phyloP scores from a whole-genome alignment of 2,888 invertebrate species.

The Leucophenga montana region DNA sequence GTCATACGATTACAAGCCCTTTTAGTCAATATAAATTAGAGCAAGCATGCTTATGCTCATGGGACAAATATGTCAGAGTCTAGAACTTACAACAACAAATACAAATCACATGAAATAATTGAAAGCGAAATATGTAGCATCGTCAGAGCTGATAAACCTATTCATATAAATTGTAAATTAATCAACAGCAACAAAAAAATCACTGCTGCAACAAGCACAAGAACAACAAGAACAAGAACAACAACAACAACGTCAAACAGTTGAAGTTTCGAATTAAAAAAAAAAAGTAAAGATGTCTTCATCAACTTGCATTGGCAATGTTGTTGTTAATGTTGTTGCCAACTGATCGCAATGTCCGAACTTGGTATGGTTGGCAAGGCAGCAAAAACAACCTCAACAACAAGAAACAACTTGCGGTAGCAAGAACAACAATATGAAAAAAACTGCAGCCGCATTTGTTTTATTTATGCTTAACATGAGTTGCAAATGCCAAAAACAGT shows the following conservation, averaged over 20 bases:
- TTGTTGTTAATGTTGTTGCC: conserved; percentile 35
- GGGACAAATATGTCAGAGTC: no score
- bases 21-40: no score
- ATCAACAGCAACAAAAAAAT: no score
- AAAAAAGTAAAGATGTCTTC: conserved; percentile 60
- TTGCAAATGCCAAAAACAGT: conserved; percentile 65
- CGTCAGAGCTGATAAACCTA: no score
- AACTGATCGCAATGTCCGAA: conserved; percentile 53
- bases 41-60: no score
- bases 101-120: neutral
- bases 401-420: conserved; percentile 27
- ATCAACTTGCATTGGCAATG: conserved; percentile 47
- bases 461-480: conserved; percentile 66
- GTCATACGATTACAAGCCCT: no score
- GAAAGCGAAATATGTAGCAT: no score
- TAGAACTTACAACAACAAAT: no score
- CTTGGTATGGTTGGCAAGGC: conserved; percentile 48
- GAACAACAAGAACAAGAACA: no score
- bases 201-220: no score
- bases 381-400: conserved; percentile 34
- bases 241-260: neutral
- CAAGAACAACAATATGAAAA: conserved; percentile 11
- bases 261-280: neutral
- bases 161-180: no score
- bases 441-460: conserved; percentile 60